Evolutionary conservation across 1,140 invertebrate genomes (phyloP), one percentile per base, ranked within the genome.

Genomic region (Sogatella furcifera): DNA sequence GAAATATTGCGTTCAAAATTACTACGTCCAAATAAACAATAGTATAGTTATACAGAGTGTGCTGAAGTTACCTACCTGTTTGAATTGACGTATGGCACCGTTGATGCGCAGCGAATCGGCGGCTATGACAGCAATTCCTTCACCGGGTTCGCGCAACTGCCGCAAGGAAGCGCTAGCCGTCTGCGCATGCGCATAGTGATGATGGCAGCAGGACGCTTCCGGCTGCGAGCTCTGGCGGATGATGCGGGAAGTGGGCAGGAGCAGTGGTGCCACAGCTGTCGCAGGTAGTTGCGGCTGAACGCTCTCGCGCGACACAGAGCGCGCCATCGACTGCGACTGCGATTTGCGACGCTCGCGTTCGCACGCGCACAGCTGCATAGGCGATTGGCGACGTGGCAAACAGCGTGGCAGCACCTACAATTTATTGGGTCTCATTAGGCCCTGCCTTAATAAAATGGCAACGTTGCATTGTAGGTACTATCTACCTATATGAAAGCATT

Each of bases 101-200:
- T 97, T 97, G 75, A 97, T 92, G 63, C 95, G 81, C 67, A 97
- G 81, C 34, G 93, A 96, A 76, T 97, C 94, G n/a, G 92, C 92
- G 1, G 94, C 95, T 69, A 98, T 97, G 68, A 92, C 91, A n/a
- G 92, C 91, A 60, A 95, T 92, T 55, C 90, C 90, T 70, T 93
- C 89, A 38, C 83, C 82, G 19, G 85, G 84, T 76, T 90, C 88
- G 53, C 88, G 79, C 19, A 93, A 78, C 70, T 92, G 88, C 67
- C 90, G 84, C 69, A 92, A 74, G 1, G 90, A 93, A 67, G 86
- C 84, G 57, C 68, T 71, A 28, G 74, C 73, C n/a, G 53, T 63
- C 24, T 28, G 24, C 24, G 24, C 24, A 28, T 28, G 24, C 46
- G 76, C 71, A 72, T 84, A 85, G 59, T 84, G 81, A 62, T 82